Evolutionary conservation across 92 coral and sea anemone species (phyloP).

Genomic region (Anthopleura xanthogrammica): DNA sequence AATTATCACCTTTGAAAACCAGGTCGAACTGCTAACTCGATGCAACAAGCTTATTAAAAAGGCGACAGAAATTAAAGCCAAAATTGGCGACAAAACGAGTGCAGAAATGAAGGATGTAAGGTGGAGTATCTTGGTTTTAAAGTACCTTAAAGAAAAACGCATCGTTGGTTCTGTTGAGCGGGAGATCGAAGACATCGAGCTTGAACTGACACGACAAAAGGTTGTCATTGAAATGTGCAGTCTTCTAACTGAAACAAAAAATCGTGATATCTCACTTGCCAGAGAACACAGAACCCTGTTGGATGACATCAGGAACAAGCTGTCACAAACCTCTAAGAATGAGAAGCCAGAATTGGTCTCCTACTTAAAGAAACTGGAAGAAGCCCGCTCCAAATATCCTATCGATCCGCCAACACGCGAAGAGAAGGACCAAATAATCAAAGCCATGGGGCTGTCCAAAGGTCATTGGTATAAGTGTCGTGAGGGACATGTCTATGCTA

Average conservation of each 20-base stretch:
- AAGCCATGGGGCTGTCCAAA: slow-evolving; percentile 61
- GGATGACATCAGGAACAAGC: slow-evolving; percentile 7
- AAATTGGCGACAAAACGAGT: not conserved
- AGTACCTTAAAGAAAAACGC: slow-evolving; percentile 4
- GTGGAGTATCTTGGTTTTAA: not conserved
- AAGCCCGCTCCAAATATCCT: slow-evolving; percentile 28
- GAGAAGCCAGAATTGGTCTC: slow-evolving; percentile 40
- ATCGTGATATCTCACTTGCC: slow-evolving; percentile 9
- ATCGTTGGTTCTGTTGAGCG: slow-evolving; percentile 13
- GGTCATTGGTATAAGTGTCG: slow-evolving; percentile 94
- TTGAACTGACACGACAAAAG: slow-evolving; percentile 65
- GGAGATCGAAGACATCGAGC: slow-evolving; percentile 57
- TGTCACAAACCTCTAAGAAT: slow-evolving; percentile 44
- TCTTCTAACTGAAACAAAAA: slow-evolving; percentile 39
- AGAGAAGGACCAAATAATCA: slow-evolving; percentile 66
- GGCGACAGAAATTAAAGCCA: not conserved
- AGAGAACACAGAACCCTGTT: slow-evolving; percentile 30
- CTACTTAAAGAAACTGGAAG: slow-evolving; percentile 16
- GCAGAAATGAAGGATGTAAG: not conserved
- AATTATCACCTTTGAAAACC: slow-evolving; percentile 31
- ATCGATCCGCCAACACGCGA: slow-evolving; percentile 63
- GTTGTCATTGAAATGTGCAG: slow-evolving; percentile 53
- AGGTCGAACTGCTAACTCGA: slow-evolving; percentile 36
- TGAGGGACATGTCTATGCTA: slow-evolving; percentile 79
- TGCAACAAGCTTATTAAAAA: slow-evolving; percentile 4